These are phyloP conservation scores for Caranx melampygus DNA, from an alignment of 2,113 vertebrate species.

Conservation along the genomic window DNA sequence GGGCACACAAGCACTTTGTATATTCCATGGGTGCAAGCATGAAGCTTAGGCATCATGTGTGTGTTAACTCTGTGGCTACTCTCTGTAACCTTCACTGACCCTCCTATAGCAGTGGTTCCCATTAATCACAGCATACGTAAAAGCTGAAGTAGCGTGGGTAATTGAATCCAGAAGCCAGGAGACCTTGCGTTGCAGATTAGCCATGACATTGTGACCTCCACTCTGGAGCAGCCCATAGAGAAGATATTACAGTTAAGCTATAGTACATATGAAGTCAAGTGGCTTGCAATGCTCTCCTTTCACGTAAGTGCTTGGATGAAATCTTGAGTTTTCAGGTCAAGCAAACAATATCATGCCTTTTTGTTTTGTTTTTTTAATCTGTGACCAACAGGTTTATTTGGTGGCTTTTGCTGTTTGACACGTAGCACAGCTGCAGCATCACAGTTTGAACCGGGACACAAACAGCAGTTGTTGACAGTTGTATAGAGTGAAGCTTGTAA, in stretches of 20 bases:
- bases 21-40: not conserved
- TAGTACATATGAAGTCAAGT: slow-evolving; percentile 30
- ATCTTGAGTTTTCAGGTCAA: slow-evolving; percentile 7
- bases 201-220: slow-evolving; percentile 59
- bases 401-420: not conserved
- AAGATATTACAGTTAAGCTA: slow-evolving; percentile 49
- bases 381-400: slow-evolving; percentile 9
- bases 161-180: slow-evolving; percentile 70
- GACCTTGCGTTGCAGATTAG: slow-evolving; percentile 59
- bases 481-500: not conserved
- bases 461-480: not conserved
- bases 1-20: slow-evolving; percentile 1
- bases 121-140: slow-evolving; percentile 67
- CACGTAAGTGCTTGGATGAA: slow-evolving; percentile 13
- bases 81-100: slow-evolving; percentile 62
- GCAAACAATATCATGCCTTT: not conserved
- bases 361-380: not conserved
- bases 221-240: slow-evolving; percentile 17
- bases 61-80: slow-evolving; percentile 18
- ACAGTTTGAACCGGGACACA: slow-evolving; percentile 4
- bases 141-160: slow-evolving; percentile 60
- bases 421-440: slow-evolving; percentile 3
- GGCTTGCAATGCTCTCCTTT: slow-evolving; percentile 23
- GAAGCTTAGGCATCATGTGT: not conserved
- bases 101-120: slow-evolving; percentile 48